Base-by-base conservation (phyloP, 2,888 invertebrate species). In the Ectropis crepuscularia region DNA sequence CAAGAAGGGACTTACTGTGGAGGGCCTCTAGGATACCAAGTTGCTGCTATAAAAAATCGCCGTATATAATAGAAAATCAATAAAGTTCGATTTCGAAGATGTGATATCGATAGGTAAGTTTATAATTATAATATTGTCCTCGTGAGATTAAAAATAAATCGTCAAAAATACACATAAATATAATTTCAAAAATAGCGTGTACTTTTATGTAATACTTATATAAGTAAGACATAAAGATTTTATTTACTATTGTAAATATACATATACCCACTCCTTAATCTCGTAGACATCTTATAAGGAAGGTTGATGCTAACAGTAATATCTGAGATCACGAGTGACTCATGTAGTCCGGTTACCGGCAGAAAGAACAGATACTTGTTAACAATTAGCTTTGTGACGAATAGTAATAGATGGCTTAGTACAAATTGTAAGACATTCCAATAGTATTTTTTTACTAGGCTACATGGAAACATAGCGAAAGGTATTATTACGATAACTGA, bases 301-400 rank as follows among this genome's bases (percentile, higher is more conserved):
- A 87, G 84, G 83, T 84, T 84, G 82, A 64, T 72, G 57, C 69
- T 85, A 87, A 88, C 87, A 81, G 87, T 87, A 81, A 47, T 66
- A 62, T 63, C 79, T 87, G 84, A 88, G 85, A 84, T 86, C 85
- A 84, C 70, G 65, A 72, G 71, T 82, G 85, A 86, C 73, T 85
- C 86, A 87, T 62, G 59, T 59, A 50, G 48, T 53, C 38, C 46
- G 49, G 42, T 57, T 37, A 47, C 28, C 46, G 12, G 41, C 57
- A 48, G 62, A 62, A 57, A 61, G 46, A 55, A 45, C 12, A 53
- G 10, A 59, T 48, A 45, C 59, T 57, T 64, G 48, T 61, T 49
- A 67, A 53, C 55, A 62, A 61, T 65, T 63, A 62, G 45, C 53
- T 55, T 16, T 55, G 53, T 55, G 54, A 62, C 65, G 57, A 59